Evolutionary conservation across 2,888 invertebrate species (phyloP), one percentile per base, ranked within the genome.

Genomic region (Tetrapedia diversipes): DNA sequence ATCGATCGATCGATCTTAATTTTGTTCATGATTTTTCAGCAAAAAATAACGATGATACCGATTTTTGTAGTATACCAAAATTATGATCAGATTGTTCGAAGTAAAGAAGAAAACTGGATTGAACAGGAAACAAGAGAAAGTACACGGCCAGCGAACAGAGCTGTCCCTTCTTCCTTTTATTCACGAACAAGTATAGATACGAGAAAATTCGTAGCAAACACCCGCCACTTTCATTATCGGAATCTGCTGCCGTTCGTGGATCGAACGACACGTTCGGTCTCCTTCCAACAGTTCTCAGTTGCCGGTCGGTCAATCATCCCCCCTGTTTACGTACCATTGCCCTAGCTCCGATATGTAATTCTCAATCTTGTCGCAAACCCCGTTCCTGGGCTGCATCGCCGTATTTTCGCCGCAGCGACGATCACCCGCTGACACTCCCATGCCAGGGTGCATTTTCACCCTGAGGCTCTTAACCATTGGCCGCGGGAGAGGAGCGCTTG

Each of bases 291-390:
- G 34, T 6, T 41, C 4, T 19, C 19, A 3, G 4, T 29, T 27
- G 27, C 22, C 11, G 29, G 32, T 14, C 22, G 27, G 39, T 45
- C 49, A 37, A 43, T n/a, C n/a, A n/a, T n/a, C n/a, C n/a, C n/a
- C 54, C 22, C 53, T 45, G 70, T 27, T 79, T 57, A 90, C 93
- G 92, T 93, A 94, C 95, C 95, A 95, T 93, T 95, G 94, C 92
- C 95, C 94, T 72, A 95, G 92, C 89, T 95, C 95, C 70, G 94
- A 94, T 89, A 95, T 93, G 91, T 95, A 95, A 88, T 92, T 92
- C 88, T 95, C 95, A 82, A 95, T 92, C 93, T 94, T 95, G 90
- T 95, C 94, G 92, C 95, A 95, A 90, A 94, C 93, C 90, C 93
- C 94, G 57, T 83, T 90, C 77, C 88, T 86, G 68, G 90, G 87